Evolutionary conservation across 2,113 vertebrate genomes (phyloP), one percentile per base, ranked within the genome.

Genomic region (Labeo catla): DNA sequence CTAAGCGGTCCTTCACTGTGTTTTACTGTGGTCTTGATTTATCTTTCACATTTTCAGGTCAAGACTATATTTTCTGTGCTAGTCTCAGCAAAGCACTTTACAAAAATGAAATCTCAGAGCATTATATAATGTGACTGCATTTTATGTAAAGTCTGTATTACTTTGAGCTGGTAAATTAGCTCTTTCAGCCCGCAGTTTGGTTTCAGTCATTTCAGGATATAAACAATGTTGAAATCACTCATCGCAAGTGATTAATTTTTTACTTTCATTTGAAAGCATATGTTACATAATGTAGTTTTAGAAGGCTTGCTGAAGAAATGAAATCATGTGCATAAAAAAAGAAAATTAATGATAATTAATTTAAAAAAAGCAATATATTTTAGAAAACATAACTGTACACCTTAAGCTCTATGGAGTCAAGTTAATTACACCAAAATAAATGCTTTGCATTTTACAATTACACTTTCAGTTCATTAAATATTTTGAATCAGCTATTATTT

Each of bases 31-130:
- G n/a, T 81, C 21, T 16, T 81, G 76, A 84, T 81, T 28, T 3
- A 80, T 59, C 16, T 9, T 43, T 47, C 54, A n/a, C 49, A 15
- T 81, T 73, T 59, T 34, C 52, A 49, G 13, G 43, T 49, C 59
- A 65, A 81, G 59, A 28, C 8, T 47, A 81, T 15, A 28, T 65
- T 65, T 81, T 81, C 59, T 81, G 12, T 65, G 59, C 57, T 34
- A 23, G 59, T 81, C 79, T 49, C 59, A 65, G 43, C 6, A 12
- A 39, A 39, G 54, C 79, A 47, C 43, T 63, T 6, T 47, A 7
- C 57, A 65, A 81, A 81, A 81, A 47, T 81, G 13, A 81, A 81
- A 81, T 81, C 43, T 65, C 59, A 49, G 79, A 49, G 59, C 43
- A 49, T 2, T 81, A 34, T 21, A 65, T 81, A 47, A 49, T 66